These are phyloP conservation scores for Trichopria drosophilae DNA, from an alignment of 2,888 invertebrate species.

Conservation along the genomic window DNA sequence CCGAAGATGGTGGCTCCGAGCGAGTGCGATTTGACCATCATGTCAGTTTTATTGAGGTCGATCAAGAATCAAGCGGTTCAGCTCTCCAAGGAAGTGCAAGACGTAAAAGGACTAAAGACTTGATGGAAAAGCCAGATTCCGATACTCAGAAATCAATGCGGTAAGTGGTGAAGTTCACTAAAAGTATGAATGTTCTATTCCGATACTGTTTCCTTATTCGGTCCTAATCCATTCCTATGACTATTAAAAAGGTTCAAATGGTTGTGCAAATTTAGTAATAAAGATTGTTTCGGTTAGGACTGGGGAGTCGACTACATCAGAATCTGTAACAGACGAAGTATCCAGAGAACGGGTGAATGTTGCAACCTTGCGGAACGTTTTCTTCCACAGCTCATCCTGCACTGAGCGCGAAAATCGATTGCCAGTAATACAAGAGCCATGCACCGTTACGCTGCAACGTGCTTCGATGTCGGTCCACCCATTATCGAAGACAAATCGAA, in stretches of 20 bases:
- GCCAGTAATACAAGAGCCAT: conserved; percentile 51
- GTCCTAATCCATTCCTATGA: too few relatives aligned
- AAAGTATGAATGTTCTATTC: background rate
- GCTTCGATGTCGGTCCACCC: conserved; percentile 32
- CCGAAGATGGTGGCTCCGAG: conserved; percentile 65
- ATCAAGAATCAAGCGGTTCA: too few relatives aligned
- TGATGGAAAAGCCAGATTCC: conserved; percentile 44
- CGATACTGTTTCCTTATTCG: conserved; percentile 18
- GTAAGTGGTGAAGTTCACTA: conserved; percentile 32
- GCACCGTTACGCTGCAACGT: conserved; percentile 37
- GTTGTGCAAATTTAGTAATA: background rate
- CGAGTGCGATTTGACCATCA: conserved; percentile 70
- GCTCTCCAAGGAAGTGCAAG: conserved; percentile 30
- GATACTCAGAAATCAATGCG: conserved; percentile 47
- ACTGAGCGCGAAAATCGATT: conserved; percentile 49
- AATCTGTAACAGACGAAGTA: conserved; percentile 35
- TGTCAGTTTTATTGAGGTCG: conserved; percentile 63
- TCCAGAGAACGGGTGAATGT: conserved; percentile 60
- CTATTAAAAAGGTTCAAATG: too few relatives aligned
- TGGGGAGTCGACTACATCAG: conserved; percentile 42
- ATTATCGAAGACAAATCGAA: too few relatives aligned
- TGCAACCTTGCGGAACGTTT: conserved; percentile 61
- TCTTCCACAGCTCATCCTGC: conserved; percentile 57
- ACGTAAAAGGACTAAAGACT: conserved; percentile 31
- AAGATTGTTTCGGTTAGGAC: background rate